phyloP scores from a whole-genome alignment of 1,140 invertebrate species.

The Bombus haemorrhoidalis region DNA sequence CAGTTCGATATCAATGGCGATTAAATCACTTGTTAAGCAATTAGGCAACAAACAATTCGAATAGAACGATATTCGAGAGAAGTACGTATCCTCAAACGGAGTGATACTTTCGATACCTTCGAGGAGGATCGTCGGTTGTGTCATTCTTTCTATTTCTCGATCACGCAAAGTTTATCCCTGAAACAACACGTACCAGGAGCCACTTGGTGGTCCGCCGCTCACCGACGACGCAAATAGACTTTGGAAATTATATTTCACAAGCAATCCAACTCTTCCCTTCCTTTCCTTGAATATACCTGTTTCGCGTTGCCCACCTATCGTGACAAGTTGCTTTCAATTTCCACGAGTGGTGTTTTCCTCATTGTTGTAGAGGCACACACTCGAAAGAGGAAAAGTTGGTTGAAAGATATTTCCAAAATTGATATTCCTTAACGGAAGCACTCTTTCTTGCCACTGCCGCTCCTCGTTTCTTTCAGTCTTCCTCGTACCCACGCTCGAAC shows the following conservation, averaged over 20 bases:
- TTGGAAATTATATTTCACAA: not conserved
- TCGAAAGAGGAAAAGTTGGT: too few species aligned
- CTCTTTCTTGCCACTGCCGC: too few species aligned
- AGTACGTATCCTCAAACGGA: too few species aligned
- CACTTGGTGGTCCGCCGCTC: not conserved
- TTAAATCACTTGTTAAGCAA: not conserved
- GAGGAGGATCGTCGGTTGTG: not conserved
- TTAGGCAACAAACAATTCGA: not conserved
- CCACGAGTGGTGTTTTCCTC: not conserved
- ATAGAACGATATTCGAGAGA: too few species aligned
- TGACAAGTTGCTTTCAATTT: conserved; percentile 1
- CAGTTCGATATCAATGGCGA: not conserved
- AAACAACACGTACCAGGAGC: not conserved
- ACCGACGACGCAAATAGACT: not conserved
- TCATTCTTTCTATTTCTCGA: not conserved
- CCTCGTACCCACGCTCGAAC: conserved; percentile 27
- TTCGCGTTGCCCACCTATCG: too few species aligned
- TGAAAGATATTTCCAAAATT: not conserved
- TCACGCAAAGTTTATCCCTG: not conserved
- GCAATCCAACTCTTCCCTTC: not conserved
- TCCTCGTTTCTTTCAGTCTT: conserved; percentile 1
- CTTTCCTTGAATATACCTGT: too few species aligned
- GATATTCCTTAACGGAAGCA: not conserved
- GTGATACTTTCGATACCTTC: too few species aligned
- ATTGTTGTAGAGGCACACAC: not conserved